These are phyloP conservation scores for Branchinecta sandiegonensis DNA, from an alignment of 2,888 invertebrate genomes.

Conservation along the genomic window DNA sequence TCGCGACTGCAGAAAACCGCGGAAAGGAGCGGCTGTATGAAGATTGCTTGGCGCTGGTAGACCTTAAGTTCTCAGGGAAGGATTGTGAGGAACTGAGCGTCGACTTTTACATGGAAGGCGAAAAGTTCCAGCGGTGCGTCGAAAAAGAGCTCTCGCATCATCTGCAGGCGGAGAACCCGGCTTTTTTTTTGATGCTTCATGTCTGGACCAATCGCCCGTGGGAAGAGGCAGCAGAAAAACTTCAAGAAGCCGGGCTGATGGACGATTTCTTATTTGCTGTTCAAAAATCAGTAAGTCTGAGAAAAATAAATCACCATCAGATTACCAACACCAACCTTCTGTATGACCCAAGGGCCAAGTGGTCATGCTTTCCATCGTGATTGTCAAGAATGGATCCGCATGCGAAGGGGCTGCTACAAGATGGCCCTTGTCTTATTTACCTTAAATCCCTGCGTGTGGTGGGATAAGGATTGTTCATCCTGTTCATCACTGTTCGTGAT, in stretches of 20 bases:
- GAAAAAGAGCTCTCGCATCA: not conserved
- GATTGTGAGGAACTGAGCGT: not conserved
- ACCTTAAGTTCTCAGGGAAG: not conserved
- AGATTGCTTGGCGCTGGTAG: not conserved
- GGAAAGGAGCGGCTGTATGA: not conserved
- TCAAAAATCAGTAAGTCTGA: not conserved
- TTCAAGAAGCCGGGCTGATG: not conserved
- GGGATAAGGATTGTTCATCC: too few species aligned
- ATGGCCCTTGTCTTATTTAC: too few species aligned
- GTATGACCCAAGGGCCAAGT: too few species aligned
- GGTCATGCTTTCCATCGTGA: too few species aligned
- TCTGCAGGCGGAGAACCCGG: not conserved
- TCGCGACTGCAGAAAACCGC: not conserved
- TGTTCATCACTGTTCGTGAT: too few species aligned
- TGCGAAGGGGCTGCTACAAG: too few species aligned
- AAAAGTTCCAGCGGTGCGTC: not conserved
- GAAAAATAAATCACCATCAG: too few species aligned
- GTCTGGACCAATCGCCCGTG: not conserved
- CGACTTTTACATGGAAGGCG: not conserved
- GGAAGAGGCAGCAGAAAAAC: not conserved
- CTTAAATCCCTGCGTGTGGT: too few species aligned
- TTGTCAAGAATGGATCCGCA: too few species aligned
- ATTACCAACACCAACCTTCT: too few species aligned
- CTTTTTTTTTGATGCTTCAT: not conserved
- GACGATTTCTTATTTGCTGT: conserved; percentile 2